A percentile compares a stretch with the other conserved stretches of the same genome.
Conservation (phyloP, 2,113 vertebrate species). For the Cepphus grylle region DNA sequence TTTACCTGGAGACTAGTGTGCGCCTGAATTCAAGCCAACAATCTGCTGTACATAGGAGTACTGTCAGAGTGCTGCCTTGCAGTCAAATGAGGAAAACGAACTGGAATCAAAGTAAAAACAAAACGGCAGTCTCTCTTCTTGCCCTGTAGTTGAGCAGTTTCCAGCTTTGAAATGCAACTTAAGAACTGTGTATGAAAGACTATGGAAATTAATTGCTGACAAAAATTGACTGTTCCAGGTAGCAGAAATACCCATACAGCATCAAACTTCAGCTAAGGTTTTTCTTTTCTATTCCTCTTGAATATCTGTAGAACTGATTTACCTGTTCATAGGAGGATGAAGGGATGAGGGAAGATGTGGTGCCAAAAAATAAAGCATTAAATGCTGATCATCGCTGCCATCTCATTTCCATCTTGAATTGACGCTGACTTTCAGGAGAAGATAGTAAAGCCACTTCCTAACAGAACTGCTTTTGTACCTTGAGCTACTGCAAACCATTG, state of each 20-base stretch:
- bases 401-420: neutral
- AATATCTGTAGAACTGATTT: neutral
- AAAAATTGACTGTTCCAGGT: neutral
- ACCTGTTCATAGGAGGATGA: neutral
- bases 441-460: neutral
- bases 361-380: neutral
- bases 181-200: neutral
- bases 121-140: neutral
- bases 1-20: neutral
- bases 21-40: neutral
- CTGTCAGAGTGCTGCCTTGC: neutral
- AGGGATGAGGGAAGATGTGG: neutral
- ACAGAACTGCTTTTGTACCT: constrained; percentile 2
- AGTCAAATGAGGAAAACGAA: neutral
- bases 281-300: neutral
- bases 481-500: neutral
- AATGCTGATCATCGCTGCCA: neutral
- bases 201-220: neutral
- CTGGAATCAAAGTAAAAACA: neutral
- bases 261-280: neutral
- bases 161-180: neutral
- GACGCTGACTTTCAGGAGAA: neutral
- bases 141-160: neutral
- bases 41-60: neutral
- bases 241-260: neutral